These are phyloP conservation scores for Melipona beecheii DNA, from an alignment of 2,888 invertebrate genomes.

Conservation along the genomic window DNA sequence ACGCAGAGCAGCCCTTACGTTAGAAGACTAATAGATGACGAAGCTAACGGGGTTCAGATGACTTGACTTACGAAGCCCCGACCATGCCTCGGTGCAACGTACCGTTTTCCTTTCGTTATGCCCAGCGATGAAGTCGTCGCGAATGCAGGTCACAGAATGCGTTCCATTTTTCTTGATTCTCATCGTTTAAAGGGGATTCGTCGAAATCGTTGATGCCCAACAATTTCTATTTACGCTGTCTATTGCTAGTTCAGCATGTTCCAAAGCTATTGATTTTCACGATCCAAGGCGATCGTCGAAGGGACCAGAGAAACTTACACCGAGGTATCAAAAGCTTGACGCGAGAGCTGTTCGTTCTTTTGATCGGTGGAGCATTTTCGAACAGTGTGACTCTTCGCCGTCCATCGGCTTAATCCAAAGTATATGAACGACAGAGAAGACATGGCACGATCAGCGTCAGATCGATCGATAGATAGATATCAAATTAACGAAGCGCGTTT, in stretches of 20 bases:
- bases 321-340: not conserved
- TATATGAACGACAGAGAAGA: not conserved
- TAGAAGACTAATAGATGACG: slow-evolving; percentile 76
- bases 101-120: slow-evolving; percentile 53
- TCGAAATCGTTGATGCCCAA: too few species aligned
- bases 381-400: not conserved
- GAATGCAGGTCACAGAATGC: slow-evolving; percentile 55
- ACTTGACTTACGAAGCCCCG: slow-evolving; percentile 79
- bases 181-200: too few species aligned
- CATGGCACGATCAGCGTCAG: not conserved
- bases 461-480: slow-evolving; percentile 41
- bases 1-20: slow-evolving; percentile 59
- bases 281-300: not conserved
- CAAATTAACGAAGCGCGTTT: slow-evolving; percentile 39
- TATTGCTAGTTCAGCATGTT: too few species aligned
- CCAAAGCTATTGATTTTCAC: not conserved
- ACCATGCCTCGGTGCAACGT: slow-evolving; percentile 54
- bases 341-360: slow-evolving; percentile 10
- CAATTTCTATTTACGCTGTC: too few species aligned
- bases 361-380: slow-evolving; percentile 45
- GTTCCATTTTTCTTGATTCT: slow-evolving; percentile 42
- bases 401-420: not conserved
- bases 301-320: too few species aligned
- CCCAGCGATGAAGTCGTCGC: slow-evolving; percentile 57
- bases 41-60: slow-evolving; percentile 78